Percentiles rank a stretch among this genome's conserved stretches.
phyloP scores from a whole-genome alignment of 2,113 vertebrate genomes.

The Gymnobelideus leadbeateri region DNA sequence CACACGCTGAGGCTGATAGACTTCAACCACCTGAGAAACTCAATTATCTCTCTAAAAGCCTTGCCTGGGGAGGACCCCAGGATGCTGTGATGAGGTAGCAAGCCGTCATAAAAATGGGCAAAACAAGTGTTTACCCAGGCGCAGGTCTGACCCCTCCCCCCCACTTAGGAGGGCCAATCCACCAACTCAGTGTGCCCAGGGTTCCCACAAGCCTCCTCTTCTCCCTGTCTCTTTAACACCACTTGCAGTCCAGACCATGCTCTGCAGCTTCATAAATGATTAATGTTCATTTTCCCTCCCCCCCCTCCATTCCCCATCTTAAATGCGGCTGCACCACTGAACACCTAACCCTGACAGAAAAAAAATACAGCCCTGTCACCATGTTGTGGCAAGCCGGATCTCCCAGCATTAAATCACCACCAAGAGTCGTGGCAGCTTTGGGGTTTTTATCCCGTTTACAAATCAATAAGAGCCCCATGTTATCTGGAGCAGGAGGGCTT shows the following conservation, averaged over 20 bases:
- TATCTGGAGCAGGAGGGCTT: not conserved
- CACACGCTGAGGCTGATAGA: conserved; percentile 60
- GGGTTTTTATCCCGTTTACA: conserved; percentile 60
- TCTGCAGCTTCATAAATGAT: conserved; percentile 69
- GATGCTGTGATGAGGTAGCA: not conserved
- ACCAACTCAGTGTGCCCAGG: not conserved
- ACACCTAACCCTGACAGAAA: conserved; percentile 73
- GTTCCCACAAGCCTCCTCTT: not conserved
- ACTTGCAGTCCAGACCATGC: conserved; percentile 54
- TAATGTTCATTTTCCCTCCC: conserved; percentile 15
- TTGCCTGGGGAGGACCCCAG: conserved; percentile 23
- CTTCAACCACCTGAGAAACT: conserved; percentile 46
- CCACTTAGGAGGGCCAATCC: not conserved
- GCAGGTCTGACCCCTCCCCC: not conserved
- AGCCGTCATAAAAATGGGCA: conserved; percentile 47
- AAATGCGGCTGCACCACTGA: conserved; percentile 53
- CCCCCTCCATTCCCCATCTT: not conserved
- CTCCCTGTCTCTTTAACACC: conserved; percentile 64
- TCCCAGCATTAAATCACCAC: conserved; percentile 79
- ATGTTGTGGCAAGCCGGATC: conserved; percentile 72
- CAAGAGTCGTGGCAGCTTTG: conserved; percentile 71
- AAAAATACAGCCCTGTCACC: conserved; percentile 77
- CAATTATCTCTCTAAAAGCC: not conserved
- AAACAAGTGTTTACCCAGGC: not conserved
- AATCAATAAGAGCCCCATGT: conserved; percentile 68